Percentiles rank a stretch among this genome's conserved stretches.
Evolutionary conservation across 2,797 vertebrate species (phyloP).

Genomic region (Anguilla pacifica): DNA sequence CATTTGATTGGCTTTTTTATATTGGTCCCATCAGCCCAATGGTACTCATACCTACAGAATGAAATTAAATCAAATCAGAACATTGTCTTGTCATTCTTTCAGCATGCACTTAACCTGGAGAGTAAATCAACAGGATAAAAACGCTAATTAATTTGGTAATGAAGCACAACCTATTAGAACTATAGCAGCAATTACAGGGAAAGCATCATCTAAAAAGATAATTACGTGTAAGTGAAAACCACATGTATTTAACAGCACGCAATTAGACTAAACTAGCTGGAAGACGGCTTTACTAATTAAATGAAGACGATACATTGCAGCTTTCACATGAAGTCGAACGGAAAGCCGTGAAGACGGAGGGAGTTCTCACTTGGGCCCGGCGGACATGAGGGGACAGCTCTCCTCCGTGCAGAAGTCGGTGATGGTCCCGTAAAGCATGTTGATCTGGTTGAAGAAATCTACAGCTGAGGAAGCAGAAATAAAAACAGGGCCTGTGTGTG

Average conservation of each 20-base stretch:
- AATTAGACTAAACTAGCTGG: not conserved
- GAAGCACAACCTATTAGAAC: not conserved
- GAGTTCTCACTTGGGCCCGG: constrained; percentile 82
- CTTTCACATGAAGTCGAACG: not conserved
- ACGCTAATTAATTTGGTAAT: not conserved
- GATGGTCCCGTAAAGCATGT: constrained; percentile 87
- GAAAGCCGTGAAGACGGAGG: not conserved
- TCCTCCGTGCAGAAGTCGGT: constrained; percentile 55
- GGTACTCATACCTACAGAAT: constrained; percentile 88
- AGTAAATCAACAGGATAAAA: not conserved
- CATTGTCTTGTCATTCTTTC: not conserved
- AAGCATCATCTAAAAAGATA: not conserved
- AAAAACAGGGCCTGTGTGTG: not conserved
- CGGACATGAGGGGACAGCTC: constrained; percentile 95
- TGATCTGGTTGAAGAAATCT: constrained; percentile 99
- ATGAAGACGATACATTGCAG: not conserved
- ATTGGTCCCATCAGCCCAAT: constrained; percentile 97
- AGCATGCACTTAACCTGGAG: not conserved
- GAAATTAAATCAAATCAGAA: constrained; percentile 9
- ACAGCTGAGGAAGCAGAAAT: constrained; percentile 77
- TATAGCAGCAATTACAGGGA: not conserved
- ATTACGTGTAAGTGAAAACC: not conserved
- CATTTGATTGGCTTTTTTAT: constrained; percentile 99
- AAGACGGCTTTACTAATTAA: not conserved
- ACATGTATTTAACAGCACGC: not conserved